phyloP scores from a whole-genome alignment of 1,140 invertebrate genomes.

The Sinonovacula constricta region DNA sequence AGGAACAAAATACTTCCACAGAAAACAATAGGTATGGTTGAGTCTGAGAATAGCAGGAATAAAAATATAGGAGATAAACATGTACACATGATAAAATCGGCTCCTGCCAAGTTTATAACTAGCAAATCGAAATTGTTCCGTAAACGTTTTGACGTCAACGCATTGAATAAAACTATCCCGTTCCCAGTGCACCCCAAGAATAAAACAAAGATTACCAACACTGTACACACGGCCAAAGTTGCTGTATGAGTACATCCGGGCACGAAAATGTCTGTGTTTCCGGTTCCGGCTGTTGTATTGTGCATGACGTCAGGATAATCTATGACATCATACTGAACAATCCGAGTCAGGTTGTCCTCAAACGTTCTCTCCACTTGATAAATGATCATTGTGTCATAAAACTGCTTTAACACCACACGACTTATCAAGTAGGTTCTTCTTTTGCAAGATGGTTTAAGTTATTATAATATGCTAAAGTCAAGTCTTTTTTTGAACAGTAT shows the following conservation, averaged over 20 bases:
- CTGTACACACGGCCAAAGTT: constrained; percentile 62
- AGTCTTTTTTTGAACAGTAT: neutral
- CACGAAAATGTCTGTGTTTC: neutral
- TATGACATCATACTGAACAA: neutral
- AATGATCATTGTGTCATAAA: neutral
- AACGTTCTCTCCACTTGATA: neutral
- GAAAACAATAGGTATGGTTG: constrained; percentile 61
- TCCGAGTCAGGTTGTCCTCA: neutral
- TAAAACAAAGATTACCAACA: constrained; percentile 61
- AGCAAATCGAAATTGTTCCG: constrained; percentile 64
- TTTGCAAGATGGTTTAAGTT: no score
- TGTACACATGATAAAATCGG: constrained; percentile 66
- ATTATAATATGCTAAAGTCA: neutral
- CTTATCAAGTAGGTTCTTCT: no score
- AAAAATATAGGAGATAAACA: constrained; percentile 66
- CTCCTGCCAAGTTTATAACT: constrained; percentile 63
- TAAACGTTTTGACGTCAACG: constrained; percentile 6
- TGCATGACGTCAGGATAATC: neutral
- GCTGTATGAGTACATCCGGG: constrained; percentile 61
- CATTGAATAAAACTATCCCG: constrained; percentile 56
- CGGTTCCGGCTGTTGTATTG: neutral
- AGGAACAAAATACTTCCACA: constrained; percentile 66
- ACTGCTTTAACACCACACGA: no score
- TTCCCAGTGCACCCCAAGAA: constrained; percentile 63
- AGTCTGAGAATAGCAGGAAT: constrained; percentile 61